Conservation (phyloP, 2,113 vertebrate genomes). For the Tinamus guttatus region DNA sequence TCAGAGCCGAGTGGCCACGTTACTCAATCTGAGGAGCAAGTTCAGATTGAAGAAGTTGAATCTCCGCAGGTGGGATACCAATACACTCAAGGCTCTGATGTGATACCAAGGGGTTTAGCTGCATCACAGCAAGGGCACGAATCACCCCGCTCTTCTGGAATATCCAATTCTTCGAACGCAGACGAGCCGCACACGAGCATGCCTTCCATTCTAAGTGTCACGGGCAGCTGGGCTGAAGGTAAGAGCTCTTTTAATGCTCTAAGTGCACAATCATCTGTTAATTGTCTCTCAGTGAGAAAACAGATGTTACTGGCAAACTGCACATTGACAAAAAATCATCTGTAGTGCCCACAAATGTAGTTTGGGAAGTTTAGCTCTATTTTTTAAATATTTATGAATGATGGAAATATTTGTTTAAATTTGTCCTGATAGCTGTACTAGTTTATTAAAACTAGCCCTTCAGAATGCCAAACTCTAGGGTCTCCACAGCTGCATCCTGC, state of each 20-base stretch:
- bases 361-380: not conserved
- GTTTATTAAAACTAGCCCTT: not conserved
- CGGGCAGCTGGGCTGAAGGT: slow-evolving; percentile 88
- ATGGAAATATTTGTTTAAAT: not conserved
- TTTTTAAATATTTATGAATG: not conserved
- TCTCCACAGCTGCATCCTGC: not conserved
- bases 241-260: not conserved
- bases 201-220: slow-evolving; percentile 82
- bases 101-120: slow-evolving; percentile 61
- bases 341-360: not conserved
- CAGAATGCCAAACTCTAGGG: not conserved
- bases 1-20: slow-evolving; percentile 54
- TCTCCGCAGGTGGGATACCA: slow-evolving; percentile 57
- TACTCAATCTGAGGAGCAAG: slow-evolving; percentile 64
- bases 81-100: slow-evolving; percentile 66
- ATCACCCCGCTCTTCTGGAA: not conserved
- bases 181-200: slow-evolving; percentile 83
- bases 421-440: not conserved
- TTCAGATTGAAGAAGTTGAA: slow-evolving; percentile 69
- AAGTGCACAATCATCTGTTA: rapidly evolving
- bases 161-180: slow-evolving; percentile 75
- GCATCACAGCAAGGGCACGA: slow-evolving; percentile 46
- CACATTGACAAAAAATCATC: rapidly evolving
- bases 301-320: rapidly evolving
- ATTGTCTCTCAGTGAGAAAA: rapidly evolving